Base-by-base conservation (phyloP, 2,888 invertebrate species). In the Sesia apiformis region DNA sequence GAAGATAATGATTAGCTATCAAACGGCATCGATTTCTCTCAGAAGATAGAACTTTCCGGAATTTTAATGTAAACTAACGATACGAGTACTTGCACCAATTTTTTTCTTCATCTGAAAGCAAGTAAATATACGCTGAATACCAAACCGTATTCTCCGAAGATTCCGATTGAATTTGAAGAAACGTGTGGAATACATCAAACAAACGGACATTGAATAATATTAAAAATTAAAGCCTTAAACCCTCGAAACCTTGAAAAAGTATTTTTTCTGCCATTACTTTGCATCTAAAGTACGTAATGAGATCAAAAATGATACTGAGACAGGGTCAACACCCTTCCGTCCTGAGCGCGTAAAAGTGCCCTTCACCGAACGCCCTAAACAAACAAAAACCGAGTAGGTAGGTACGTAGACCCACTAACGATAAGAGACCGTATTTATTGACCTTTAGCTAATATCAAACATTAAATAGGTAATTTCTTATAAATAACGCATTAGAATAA, bases 311-410 rank as follows among this genome's bases (percentile, higher is more conserved):
- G 49, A 54, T 42, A 40, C 39, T 40, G 39, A 46, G 7, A 40
- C 8, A n/a, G 61, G 71, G 68, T 67, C 73, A 55, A 56, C 63
- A 66, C 53, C 66, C 74, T 58, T 53, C 53, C 62, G 72, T 62
- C 69, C 69, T 62, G 60, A 38, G 52, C 54, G 23, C 4, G 46
- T 56, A 59, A 64, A 63, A 60, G 61, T 67, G 72, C 69, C 75
- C 69, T 70, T 66, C 66, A 62, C 40, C 46, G 46, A 23, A 7
- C 46, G 53, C 62, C 66, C 67, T 67, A 60, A 63, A 61, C 66
- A 68, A 68, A 69, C 64, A 53, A 50, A 49, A 53, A 49, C 49
- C 41, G 41, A 53, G 49, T 49, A 50, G 40, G 41, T 53, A 53
- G 50, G 49, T 41, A 49, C 52, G 39, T 41, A 52, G 41, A 41